Evolutionary conservation across 1,140 invertebrate species (phyloP).

Genomic region (Globodera rostochiensis): DNA sequence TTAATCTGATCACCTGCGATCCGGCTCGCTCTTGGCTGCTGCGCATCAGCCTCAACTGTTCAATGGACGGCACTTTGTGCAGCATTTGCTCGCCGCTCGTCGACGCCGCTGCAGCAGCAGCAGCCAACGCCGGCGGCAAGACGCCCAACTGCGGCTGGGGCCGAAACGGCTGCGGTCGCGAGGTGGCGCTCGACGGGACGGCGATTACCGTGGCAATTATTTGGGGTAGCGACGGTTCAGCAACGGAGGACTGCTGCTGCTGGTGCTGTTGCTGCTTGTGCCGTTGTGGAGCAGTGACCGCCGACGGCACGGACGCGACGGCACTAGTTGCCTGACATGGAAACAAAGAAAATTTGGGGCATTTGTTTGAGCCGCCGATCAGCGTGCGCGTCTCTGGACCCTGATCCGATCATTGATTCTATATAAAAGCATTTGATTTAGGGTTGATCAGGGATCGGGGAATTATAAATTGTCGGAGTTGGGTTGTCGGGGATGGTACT

Average conservation of each 20-base stretch:
- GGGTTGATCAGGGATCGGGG: too few relatives aligned
- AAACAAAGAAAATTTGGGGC: too few relatives aligned
- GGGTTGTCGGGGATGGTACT: too few relatives aligned
- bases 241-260: not conserved
- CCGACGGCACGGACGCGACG: too few relatives aligned
- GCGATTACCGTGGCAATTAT: not conserved
- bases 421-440: too few relatives aligned
- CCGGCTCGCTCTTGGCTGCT: conserved; percentile 39
- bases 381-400: too few relatives aligned
- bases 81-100: conserved; percentile 28
- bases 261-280: not conserved
- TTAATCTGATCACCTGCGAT: conserved; percentile 36
- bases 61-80: conserved; percentile 45
- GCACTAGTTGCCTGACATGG: not conserved
- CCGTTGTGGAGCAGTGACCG: not conserved
- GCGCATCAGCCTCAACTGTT: conserved; percentile 24
- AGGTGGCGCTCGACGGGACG: not conserved
- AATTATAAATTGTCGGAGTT: too few relatives aligned
- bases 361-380: too few relatives aligned
- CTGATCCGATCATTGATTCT: too few relatives aligned
- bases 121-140: conserved; percentile 37
- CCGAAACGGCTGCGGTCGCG: conserved; percentile 55
- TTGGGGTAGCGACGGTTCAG: conserved; percentile 16
- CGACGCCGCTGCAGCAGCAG: not conserved
- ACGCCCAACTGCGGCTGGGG: conserved; percentile 54